phyloP scores from a whole-genome alignment of 1,140 invertebrate genomes.

The Pemphigus obesinymphae region DNA sequence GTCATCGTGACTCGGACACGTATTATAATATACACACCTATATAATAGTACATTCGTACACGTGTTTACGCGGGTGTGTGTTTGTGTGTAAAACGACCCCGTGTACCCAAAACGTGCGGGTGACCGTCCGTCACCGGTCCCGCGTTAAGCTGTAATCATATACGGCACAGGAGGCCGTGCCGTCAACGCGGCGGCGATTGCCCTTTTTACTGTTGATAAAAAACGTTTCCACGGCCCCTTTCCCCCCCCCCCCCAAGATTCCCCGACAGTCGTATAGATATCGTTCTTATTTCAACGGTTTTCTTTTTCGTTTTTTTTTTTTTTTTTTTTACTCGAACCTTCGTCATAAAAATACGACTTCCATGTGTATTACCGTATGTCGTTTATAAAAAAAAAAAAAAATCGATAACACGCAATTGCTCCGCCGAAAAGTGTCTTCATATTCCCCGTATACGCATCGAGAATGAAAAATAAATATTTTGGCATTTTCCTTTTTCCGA shows the following conservation, averaged over 20 bases:
- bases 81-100: neutral
- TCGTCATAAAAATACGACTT: neutral
- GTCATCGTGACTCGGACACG: neutral
- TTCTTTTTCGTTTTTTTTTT: no score
- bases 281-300: no score
- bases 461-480: no score
- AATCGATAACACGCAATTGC: neutral
- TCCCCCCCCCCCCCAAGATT: no score
- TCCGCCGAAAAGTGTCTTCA: neutral
- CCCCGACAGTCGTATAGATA: no score
- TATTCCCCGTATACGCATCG: neutral
- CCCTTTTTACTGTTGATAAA: neutral
- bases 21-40: no score
- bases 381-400: neutral
- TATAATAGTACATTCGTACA: no score
- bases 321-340: neutral
- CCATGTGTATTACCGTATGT: neutral
- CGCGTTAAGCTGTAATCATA: no score
- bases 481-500: no score
- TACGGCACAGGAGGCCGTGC: neutral
- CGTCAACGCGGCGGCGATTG: neutral
- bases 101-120: neutral
- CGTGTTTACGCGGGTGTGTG: neutral
- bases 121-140: neutral
- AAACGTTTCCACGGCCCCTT: neutral